Evolutionary conservation across 2,888 invertebrate species (phyloP).

Genomic region (Pyrochroa serraticornis): DNA sequence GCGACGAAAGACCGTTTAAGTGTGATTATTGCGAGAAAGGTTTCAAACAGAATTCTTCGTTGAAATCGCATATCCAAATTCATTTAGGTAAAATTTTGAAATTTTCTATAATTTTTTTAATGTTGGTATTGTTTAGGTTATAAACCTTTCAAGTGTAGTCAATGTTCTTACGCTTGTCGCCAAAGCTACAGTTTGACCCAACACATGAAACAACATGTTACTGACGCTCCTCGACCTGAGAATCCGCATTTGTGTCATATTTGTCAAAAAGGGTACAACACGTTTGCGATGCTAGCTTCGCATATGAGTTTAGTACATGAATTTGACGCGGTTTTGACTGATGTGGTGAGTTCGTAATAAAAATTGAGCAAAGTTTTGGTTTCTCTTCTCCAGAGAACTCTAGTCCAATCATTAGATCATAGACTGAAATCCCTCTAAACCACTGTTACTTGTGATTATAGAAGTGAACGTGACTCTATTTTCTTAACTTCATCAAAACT

Average conservation of each 20-base stretch:
- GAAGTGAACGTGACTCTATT: no score
- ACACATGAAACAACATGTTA: conserved; percentile 48
- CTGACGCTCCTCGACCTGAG: conserved; percentile 8
- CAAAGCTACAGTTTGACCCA: conserved; percentile 49
- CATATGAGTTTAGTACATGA: not conserved
- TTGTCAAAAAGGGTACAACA: conserved; percentile 17
- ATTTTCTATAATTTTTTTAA: not conserved
- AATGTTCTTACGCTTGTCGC: conserved; percentile 51
- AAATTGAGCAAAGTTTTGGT: no score
- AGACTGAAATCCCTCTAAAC: no score
- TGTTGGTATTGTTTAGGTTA: conserved; percentile 38
- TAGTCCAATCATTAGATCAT: no score
- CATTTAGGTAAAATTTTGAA: conserved; percentile 44
- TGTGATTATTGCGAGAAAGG: conserved; percentile 49
- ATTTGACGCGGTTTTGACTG: no score
- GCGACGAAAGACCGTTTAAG: conserved; percentile 48
- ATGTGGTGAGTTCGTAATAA: no score
- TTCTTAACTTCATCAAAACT: no score
- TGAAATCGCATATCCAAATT: conserved; percentile 50
- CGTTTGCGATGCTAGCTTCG: conserved; percentile 19
- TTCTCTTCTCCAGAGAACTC: no score
- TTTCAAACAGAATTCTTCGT: conserved; percentile 48
- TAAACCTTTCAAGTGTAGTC: conserved; percentile 50
- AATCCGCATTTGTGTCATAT: conserved; percentile 12
- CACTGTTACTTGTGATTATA: no score